Percentiles rank a stretch among this genome's conserved stretches.
Evolutionary conservation across 2,113 vertebrate species (phyloP).

Genomic region (Mormyrus lacerda): DNA sequence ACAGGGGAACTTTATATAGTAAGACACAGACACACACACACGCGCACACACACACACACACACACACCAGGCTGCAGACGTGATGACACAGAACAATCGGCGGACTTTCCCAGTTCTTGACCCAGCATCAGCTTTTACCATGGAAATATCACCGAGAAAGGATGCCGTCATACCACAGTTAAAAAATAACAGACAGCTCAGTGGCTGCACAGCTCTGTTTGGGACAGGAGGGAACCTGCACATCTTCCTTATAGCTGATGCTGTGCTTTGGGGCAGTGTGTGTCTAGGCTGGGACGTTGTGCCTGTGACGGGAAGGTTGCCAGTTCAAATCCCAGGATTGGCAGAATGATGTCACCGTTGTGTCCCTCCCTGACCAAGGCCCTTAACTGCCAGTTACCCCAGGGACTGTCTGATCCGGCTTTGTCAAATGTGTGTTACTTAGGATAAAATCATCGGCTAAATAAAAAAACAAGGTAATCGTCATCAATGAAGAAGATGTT

Average conservation of each 20-base stretch:
- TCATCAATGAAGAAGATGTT: neutral
- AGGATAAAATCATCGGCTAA: neutral
- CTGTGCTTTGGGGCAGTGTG: neutral
- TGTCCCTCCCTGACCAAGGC: neutral
- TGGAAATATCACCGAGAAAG: slow-evolving; percentile 18
- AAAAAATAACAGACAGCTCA: neutral
- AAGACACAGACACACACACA: neutral
- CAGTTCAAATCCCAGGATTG: neutral
- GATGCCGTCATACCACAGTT: neutral
- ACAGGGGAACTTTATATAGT: neutral
- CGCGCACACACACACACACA: neutral
- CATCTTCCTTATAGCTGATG: neutral
- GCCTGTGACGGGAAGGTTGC: neutral
- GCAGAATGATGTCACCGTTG: neutral
- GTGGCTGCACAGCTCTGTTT: neutral
- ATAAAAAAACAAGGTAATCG: neutral
- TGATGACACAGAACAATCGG: neutral
- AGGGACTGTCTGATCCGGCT: neutral
- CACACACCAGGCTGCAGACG: slow-evolving; percentile 1
- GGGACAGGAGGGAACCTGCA: neutral
- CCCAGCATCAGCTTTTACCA: neutral
- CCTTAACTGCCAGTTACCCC: neutral
- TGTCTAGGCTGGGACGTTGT: neutral
- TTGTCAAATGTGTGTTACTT: neutral
- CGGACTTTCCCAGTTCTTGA: slow-evolving; percentile 9